A percentile compares a stretch with the other conserved stretches of the same genome.
Evolutionary conservation across 2,888 invertebrate genomes (phyloP).

Genomic region (Plagodis dolabraria): DNA sequence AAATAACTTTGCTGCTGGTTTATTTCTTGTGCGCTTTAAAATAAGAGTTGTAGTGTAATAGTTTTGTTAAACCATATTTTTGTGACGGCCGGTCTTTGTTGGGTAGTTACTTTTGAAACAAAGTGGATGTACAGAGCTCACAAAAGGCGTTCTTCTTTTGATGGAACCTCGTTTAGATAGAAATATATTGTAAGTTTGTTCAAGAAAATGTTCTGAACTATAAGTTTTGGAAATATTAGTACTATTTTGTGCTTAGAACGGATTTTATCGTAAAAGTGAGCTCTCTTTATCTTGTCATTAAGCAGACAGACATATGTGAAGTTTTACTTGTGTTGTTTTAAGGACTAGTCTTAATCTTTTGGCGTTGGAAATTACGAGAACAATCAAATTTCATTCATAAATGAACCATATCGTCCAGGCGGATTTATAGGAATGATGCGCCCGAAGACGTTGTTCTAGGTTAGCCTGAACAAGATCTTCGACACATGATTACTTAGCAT

Average conservation of each 20-base stretch:
- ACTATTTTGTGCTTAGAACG: not conserved
- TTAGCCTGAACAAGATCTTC: too few species aligned
- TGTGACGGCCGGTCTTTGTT: constrained; percentile 10
- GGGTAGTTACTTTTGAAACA: constrained; percentile 19
- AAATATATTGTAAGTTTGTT: constrained; percentile 20
- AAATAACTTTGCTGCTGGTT: not conserved
- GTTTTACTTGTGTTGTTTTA: too few species aligned
- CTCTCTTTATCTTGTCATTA: not conserved
- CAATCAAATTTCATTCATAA: too few species aligned
- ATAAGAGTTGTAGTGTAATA: not conserved
- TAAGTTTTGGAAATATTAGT: not conserved
- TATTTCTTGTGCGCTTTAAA: not conserved
- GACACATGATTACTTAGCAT: too few species aligned
- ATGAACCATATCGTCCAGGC: too few species aligned
- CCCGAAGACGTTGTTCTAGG: too few species aligned
- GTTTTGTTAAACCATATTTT: not conserved
- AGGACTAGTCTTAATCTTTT: too few species aligned
- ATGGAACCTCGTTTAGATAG: constrained; percentile 19
- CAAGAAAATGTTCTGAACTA: constrained; percentile 11
- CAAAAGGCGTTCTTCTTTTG: constrained; percentile 20
- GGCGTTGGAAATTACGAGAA: too few species aligned
- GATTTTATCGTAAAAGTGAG: not conserved
- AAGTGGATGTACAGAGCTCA: constrained; percentile 21
- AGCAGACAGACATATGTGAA: too few species aligned
- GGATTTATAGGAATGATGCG: too few species aligned